Base-by-base conservation (phyloP, 2,888 invertebrate species). In the Toxonevra muliebris region DNA sequence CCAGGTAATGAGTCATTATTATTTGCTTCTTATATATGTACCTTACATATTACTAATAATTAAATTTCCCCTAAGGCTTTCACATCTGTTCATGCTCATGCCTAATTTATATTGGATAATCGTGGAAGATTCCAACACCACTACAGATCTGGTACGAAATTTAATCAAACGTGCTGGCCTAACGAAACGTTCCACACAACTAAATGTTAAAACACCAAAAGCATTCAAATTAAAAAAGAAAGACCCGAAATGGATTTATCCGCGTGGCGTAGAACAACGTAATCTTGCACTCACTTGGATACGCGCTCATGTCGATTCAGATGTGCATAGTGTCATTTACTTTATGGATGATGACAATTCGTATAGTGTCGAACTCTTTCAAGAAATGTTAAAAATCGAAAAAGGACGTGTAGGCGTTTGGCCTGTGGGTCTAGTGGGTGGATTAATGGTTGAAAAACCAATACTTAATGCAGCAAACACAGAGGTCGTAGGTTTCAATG, bases 271-370 rank as follows among this genome's bases (percentile, higher is more conserved):
- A 0, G 92, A 93, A 74, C 97, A 98, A 84, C 88, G 97, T 69
- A 98, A 98, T 85, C 86, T 89, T 53, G 98, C 93, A 0, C 83
- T 97, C 45, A 87, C 89, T 61, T 97, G 96, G 96, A 88, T 78
- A 87, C 79, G 84, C 2, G 53, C 69, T 7, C 78, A 85, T 73
- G 78, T 73, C 2, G 76, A 79, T 61, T 88, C 75, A 84, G 88
- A 77, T 92, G 94, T 13, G 10, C 82, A 80, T 64, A 73, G 76
- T 45, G 90, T 97, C 50, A 91, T 98, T 0, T 98, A 93, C 85
- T 98, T 98, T 84, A 97, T 97, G 87, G 98, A 98, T 80, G 98
- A 98, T 84, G 98, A 98, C 81, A 98, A 98, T 82, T 92, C 96
- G 0, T 98, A 98, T 81, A 90, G 93, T 59, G 84, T 96, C 41